Evolutionary conservation across 2,113 vertebrate species (phyloP), one percentile per base, ranked within the genome.

Genomic region (Amphiprion ocellaris): DNA sequence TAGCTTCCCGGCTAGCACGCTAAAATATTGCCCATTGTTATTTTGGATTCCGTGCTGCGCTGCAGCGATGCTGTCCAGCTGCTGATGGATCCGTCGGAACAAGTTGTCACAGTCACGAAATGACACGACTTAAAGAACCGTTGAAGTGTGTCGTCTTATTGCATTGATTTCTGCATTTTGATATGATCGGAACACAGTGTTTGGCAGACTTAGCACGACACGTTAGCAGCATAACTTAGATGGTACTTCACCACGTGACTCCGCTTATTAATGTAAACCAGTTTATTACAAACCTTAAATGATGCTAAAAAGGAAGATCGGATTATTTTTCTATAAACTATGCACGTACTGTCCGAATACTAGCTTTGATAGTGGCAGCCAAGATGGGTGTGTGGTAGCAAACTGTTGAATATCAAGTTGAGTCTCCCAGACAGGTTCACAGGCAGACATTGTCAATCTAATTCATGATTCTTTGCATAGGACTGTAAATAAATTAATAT

Each of bases 1-100:
- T 92, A 93, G 92, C 92, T 44, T 44, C 23, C 14, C 33, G 4
- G 91, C 91, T 93, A 91, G 70, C 79, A 59, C 53, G 82, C 67
- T 69, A 21, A n/a, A 64, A 62, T 52, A 73, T 76, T 83, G 62
- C 28, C 69, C 63, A 44, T 75, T 75, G 80, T 87, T 86, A 46
- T 83, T 87, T 74, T 65, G 71, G 17, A 37, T 81, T 10, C 46
- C 0, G 52, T 19, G 46, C 28, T 28, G 46, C 58, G 4, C 17
- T 1, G 41, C 0, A 4, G 52, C 53, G 60, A 62, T 11, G 33
- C 62, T 52, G 46, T 50, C n/a, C 55, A 23, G 60, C 52, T 16
- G 55, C 74, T 5, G 2, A 2, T 14, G 37, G 41, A 2, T 9
- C 8, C 28, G 7, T 46, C 37, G 5, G 10, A 54, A n/a, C 15